Evolutionary conservation across 2,888 invertebrate species (phyloP).

Genomic region (Plebejus anna): DNA sequence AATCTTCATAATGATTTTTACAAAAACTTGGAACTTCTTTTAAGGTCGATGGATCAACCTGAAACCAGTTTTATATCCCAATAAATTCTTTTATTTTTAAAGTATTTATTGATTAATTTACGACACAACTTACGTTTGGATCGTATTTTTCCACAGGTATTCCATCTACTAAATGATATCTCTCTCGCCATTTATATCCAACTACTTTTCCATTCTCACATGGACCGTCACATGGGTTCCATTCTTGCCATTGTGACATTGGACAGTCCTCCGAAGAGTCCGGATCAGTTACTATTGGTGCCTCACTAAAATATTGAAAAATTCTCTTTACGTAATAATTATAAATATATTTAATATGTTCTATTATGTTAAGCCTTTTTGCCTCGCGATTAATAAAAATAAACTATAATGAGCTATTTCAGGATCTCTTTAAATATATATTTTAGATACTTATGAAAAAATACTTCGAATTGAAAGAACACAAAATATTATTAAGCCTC

Average conservation of each 20-base stretch:
- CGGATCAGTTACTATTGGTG: slow-evolving; percentile 51
- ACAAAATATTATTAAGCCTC: slow-evolving; percentile 32
- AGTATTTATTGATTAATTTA: background rate
- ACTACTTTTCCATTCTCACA: slow-evolving; percentile 52
- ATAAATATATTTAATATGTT: background rate
- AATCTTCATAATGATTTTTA: slow-evolving; percentile 55
- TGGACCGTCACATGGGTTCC: slow-evolving; percentile 63
- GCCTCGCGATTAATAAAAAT: slow-evolving; percentile 24
- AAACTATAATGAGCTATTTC: background rate
- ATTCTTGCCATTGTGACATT: slow-evolving; percentile 59
- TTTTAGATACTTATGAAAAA: background rate
- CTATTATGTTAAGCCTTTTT: background rate
- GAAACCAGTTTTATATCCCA: slow-evolving; percentile 31
- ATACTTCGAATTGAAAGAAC: background rate
- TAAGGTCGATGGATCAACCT: slow-evolving; percentile 49
- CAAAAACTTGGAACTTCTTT: slow-evolving; percentile 62
- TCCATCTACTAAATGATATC: slow-evolving; percentile 66
- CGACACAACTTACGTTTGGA: slow-evolving; percentile 50
- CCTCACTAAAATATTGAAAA: slow-evolving; percentile 45
- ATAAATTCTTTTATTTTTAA: background rate
- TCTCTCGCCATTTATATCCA: slow-evolving; percentile 60
- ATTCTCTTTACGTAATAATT: background rate
- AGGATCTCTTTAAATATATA: background rate
- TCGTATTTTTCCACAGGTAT: slow-evolving; percentile 65
- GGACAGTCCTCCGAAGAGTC: slow-evolving; percentile 59